Base-by-base conservation (phyloP, 2,888 invertebrate species). In the Parnassius smintheus region DNA sequence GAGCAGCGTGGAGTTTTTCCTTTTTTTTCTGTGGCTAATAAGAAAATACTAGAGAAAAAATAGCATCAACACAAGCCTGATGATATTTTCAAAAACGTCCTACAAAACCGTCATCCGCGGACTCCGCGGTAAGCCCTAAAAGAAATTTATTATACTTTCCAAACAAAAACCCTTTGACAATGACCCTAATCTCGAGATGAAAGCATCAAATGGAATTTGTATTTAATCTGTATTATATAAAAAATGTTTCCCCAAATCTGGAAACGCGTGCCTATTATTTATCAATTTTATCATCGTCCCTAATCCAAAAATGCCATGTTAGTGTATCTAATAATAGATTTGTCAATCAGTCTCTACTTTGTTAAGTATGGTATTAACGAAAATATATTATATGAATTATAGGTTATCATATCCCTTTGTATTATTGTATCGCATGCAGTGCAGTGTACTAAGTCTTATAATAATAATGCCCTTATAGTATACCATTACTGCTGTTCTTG, bases 221-320 rank as follows among this genome's bases (percentile, higher is more conserved):
- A 55, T 56, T 49, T 61, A 61, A 61, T 61, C 61, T 56, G n/a
- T 10, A 50, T 61, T 50, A 18, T 53, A 11, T 62, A 56, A 61
- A 61, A 61, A 61, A 56, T 44, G 48, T 53, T 44, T 48, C n/a
- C 35, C 56, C 53, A 57, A 56, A 61, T 61, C 51, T 56, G 61
- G 61, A 61, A 56, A 45, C 62, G 57, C 53, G 62, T 62, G 62
- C 13, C 48, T 22, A 62, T 57, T 62, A 48, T 62, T 50, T 62
- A 52, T 35, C 48, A 49, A 53, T 56, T 62, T 46, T 13, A 52
- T 61, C 52, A n/a, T 2, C 50, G 11, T 55, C 50, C 56, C 53
- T 53, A 55, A 45, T 52, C 56, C 12, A 52, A 51, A 7, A 56
- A 57, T 42, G 41, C 22, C 62, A n/a, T 35, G 53, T 11, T 48